Base-by-base conservation (phyloP, 2,888 invertebrate species). In the Xanthostigma xanthostigma region DNA sequence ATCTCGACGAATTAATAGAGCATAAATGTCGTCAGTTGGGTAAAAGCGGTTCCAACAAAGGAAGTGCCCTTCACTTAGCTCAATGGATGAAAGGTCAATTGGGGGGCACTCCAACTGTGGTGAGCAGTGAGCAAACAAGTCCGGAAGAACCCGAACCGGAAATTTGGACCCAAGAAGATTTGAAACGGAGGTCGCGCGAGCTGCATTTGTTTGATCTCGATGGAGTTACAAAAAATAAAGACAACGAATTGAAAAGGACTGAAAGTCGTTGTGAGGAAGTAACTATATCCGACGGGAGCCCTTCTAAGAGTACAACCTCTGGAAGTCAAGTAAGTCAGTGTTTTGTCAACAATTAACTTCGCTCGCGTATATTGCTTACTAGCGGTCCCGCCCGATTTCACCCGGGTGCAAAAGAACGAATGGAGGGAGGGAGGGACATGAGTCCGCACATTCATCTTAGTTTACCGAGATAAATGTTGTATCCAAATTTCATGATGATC, bases 71-170 rank as follows among this genome's bases (percentile, higher is more conserved):
- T 44, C 85, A 85, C 58, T 68, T 86, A 54, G 84, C 84, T 54
- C 78, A 83, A 58, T 86, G 86, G 86, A 85, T 86, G 81, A 83
- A 82, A 50, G 81, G 83, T 5, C 76, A 84, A 51, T 72, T 84
- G 45, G 81, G 81, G 54, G 56, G 45, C 43, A 51, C 45, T 14
- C 40, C 2, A 44, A 53, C 45, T 48, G 49, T 34, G 43, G 2
- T 50, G 66, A 48, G 60, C 62, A 13, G 37, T 27, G 47, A 64
- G 1, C 57, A 59, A 34, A 62, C 63, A 50, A 64, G 64, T 13
- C 61, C 68, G 1, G 67, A 65, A 11, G 77, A 78, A 60, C 68
- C 73, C 3, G 71, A 75, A 43, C 71, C 74, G 60, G 79, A 79
- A 67, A 73, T 68, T 63, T 85, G 85, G 84, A 83, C 82, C 37